Base-by-base conservation (phyloP, 1,140 invertebrate genomes). In the Agrypnia vestita region DNA sequence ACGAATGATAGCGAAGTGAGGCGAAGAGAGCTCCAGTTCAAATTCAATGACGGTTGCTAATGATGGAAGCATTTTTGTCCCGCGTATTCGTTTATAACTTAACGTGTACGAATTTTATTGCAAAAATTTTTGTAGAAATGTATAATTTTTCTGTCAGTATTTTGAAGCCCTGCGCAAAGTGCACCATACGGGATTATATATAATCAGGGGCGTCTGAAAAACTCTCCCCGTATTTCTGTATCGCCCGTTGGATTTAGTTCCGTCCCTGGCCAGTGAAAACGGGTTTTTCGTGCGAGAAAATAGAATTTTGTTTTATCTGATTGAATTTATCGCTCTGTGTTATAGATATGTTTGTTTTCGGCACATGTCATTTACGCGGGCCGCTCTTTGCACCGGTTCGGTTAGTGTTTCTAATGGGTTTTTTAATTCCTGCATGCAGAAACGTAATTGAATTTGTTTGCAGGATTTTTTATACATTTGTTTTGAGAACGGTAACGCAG, bases 321-420 rank as follows among this genome's bases (percentile, higher is more conserved):
- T 51, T 72, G 15, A 72, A 72, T 72, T 72, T 72, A 72, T 72
- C 69, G 46, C 43, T 53, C 17, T 72, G n/a, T 72, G 51, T 72
- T 72, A 51, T 51, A 51, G 69, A 25, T 72, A 53, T 53, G 47
- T 72, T 72, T 72, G 46, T 53, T 72, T 72, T 72, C 17, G 17
- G 17, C 17, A 72, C 69, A 51, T 53, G 49, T 72, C 69, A 72
- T 21, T 72, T 72, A 67, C 21, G 46, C 69, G 3, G 10, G 35
- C 67, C 67, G n/a, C 43, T 46, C 67, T 46, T 13, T 12, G 12
- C 43, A 10, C 46, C 6, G 47, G 46, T 49, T 71, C 43, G 17
- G 47, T 71, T 71, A 46, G 13, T 11, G 43, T 46, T 3, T 12
- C 1, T 21, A 47, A 47, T 71, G 15, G 13, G 0, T 49, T 71